These are phyloP conservation scores for Caenorhabditis sp. DNA, from an alignment of 2,888 invertebrate species.

Conservation along the genomic window DNA sequence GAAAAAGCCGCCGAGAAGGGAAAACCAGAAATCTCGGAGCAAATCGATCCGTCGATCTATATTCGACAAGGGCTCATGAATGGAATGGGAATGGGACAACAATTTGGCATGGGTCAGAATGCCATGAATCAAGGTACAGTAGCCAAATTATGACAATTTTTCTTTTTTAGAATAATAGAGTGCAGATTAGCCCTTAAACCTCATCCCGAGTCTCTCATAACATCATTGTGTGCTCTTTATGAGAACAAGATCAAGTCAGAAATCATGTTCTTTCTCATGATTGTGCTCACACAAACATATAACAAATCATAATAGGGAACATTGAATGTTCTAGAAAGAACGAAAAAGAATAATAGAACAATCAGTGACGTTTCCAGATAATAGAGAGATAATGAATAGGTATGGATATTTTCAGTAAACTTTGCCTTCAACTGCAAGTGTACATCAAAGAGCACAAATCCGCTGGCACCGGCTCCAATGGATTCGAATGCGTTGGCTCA, in stretches of 20 bases:
- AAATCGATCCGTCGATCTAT: slow-evolving; percentile 62
- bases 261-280: background rate
- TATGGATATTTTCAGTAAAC: slow-evolving; percentile 61
- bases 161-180: too few relatives aligned
- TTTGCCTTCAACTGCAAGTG: slow-evolving; percentile 75
- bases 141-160: too few relatives aligned
- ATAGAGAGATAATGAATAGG: slow-evolving; percentile 3
- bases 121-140: slow-evolving; percentile 53
- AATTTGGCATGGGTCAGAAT: slow-evolving; percentile 54
- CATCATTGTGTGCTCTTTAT: slow-evolving; percentile 5
- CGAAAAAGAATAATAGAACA: background rate
- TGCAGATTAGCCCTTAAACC: background rate
- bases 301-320: slow-evolving; percentile 25
- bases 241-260: slow-evolving; percentile 15
- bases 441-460: slow-evolving; percentile 69
- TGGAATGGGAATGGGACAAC: slow-evolving; percentile 52
- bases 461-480: slow-evolving; percentile 69
- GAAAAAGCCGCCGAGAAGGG: slow-evolving; percentile 33
- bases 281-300: background rate
- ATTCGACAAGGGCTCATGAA: slow-evolving; percentile 56
- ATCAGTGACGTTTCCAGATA: slow-evolving; percentile 1
- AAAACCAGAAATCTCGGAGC: slow-evolving; percentile 59
- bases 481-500: slow-evolving; percentile 80
- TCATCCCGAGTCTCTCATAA: background rate
- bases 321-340: slow-evolving; percentile 2